Base-by-base conservation (phyloP, 2,797 vertebrate species). In the Bovichtus diacanthus region DNA sequence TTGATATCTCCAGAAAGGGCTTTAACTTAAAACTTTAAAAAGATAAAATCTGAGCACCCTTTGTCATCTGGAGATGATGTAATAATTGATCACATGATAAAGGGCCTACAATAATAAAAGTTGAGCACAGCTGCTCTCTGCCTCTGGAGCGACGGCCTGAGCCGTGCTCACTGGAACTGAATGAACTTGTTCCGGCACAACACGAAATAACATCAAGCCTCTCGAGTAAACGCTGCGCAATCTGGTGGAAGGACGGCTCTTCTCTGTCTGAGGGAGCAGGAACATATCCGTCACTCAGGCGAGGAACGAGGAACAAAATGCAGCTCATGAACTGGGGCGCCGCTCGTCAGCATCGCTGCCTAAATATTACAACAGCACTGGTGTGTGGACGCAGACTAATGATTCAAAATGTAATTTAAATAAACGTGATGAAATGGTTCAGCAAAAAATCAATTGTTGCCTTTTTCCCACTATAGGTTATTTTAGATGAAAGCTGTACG, bases 1-100 rank as follows among this genome's bases (percentile, higher is more conserved):
- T 16, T 7, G 31, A 27, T 39, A 7, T 27, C 7, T 12, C 11
- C 7, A 47, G 2, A 46, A 56, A 25, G 34, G 15, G 18, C 31
- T 38, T 70, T 36, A 27, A 36, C 47, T 25, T 9, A 19, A 39
- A 70, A 70, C 21, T n/a, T n/a, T 36, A 19, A 54, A 49, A 70
- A 49, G 11, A 18, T n/a, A 19, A 25, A 15, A 47, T 4, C 46
- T 46, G 27, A 55, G 27, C 19, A 36, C 9, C 13, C 46, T 25
- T 12, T 23, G 31, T 46, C 38, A 34, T 59, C 31, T 59, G 10
- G 2, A 43, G 25, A 47, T 29, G 3, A 63, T 49, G 23, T 16
- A 10, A 39, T 19, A 18, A 19, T 21, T 46, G 1, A n/a, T n/a
- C n/a, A n/a, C n/a, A n/a, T n/a, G n/a, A n/a, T n/a, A n/a, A n/a